phyloP scores from a whole-genome alignment of 2,113 vertebrate species.

The Zeus faber region DNA sequence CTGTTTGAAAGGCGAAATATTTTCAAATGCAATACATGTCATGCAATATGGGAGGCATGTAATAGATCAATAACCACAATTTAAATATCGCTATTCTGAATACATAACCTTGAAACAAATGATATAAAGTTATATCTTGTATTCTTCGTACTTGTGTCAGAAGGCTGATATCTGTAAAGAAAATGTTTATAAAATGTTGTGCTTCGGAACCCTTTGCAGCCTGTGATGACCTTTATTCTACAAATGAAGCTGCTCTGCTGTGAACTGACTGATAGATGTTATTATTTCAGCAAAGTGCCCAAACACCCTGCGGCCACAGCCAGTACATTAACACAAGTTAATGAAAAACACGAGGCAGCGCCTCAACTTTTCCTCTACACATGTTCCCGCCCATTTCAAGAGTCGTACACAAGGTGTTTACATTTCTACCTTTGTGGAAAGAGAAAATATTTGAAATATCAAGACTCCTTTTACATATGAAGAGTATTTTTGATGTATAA shows the following conservation, averaged over 20 bases:
- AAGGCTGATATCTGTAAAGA: not conserved
- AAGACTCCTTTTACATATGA: not conserved
- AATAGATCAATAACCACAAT: no score
- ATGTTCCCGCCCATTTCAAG: slow-evolving; percentile 55
- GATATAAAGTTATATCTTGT: not conserved
- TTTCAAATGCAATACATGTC: no score
- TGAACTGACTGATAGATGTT: slow-evolving; percentile 72
- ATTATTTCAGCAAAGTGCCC: slow-evolving; percentile 75
- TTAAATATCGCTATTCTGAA: not conserved
- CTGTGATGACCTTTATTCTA: slow-evolving; percentile 78
- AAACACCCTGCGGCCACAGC: slow-evolving; percentile 71
- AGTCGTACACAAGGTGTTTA: slow-evolving; percentile 59
- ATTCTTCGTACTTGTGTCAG: not conserved
- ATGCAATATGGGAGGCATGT: no score
- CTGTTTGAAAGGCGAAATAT: no score
- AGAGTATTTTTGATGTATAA: no score
- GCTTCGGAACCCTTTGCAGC: slow-evolving; percentile 50
- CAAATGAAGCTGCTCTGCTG: slow-evolving; percentile 74
- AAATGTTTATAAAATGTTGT: slow-evolving; percentile 33
- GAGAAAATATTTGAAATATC: slow-evolving; percentile 24
- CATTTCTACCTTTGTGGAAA: slow-evolving; percentile 36
- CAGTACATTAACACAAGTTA: slow-evolving; percentile 73
- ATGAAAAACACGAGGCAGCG: slow-evolving; percentile 70
- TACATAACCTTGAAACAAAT: not conserved
- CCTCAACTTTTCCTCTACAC: slow-evolving; percentile 43